Conservation (phyloP, 2,888 invertebrate species). For the Drosophila histrio region DNA sequence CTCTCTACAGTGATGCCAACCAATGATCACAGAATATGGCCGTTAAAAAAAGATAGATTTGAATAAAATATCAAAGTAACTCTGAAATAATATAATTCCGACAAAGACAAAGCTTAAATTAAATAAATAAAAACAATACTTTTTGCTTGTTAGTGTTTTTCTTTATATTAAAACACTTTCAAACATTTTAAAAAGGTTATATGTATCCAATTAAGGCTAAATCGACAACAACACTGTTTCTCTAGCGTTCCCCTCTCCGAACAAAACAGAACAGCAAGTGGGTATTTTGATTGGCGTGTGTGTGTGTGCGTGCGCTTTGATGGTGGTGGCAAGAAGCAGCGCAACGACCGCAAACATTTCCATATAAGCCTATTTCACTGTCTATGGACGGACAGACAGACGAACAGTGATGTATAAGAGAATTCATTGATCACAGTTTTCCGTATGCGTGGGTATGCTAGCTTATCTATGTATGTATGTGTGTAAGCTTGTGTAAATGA, state of each 20-base stretch:
- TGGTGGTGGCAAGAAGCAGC: slow-evolving; percentile 71
- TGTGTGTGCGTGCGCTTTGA: slow-evolving; percentile 50
- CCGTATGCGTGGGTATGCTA: slow-evolving; percentile 28
- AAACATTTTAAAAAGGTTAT: too few species aligned
- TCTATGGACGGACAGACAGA: slow-evolving; percentile 38
- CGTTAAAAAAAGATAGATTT: too few species aligned
- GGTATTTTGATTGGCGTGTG: slow-evolving; percentile 63
- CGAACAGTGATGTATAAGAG: slow-evolving; percentile 49
- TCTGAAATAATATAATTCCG: too few species aligned
- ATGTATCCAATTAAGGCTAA: too few species aligned
- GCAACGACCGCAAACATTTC: slow-evolving; percentile 70
- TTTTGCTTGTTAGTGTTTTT: too few species aligned
- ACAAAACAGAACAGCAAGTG: slow-evolving; percentile 68
- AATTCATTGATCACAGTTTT: slow-evolving; percentile 70
- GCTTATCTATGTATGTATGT: slow-evolving; percentile 1
- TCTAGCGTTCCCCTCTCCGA: slow-evolving; percentile 25
- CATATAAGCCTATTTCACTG: slow-evolving; percentile 64
- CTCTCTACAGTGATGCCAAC: too few species aligned
- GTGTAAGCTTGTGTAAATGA: slow-evolving; percentile 6
- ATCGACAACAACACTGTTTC: too few species aligned
- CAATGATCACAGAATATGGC: too few species aligned
- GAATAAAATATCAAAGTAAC: too few species aligned
- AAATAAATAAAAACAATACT: too few species aligned
- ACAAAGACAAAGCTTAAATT: too few species aligned
- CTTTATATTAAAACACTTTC: too few species aligned